Percentiles rank a stretch among this genome's conserved stretches.
Evolutionary conservation across 2,113 vertebrate genomes (phyloP).

Genomic region (Copsychus sechellarum): DNA sequence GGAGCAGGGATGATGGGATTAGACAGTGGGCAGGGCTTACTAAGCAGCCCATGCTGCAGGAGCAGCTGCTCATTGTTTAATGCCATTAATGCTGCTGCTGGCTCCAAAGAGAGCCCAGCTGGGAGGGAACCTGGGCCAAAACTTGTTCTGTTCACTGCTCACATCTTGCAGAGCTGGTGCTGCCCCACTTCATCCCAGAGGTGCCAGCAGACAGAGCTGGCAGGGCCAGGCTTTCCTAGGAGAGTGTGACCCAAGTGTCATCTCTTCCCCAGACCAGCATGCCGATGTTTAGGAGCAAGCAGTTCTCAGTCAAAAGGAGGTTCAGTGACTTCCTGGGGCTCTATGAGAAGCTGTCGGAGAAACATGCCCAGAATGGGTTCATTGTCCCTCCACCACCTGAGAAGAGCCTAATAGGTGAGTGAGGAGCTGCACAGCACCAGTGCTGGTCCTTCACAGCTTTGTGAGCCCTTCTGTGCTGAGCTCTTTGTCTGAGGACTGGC

Average conservation of each 20-base stretch:
- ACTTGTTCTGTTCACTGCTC: neutral
- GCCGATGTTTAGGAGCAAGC: slow-evolving; percentile 89
- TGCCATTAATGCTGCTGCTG: neutral
- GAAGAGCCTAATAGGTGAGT: slow-evolving; percentile 94
- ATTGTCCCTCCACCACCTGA: slow-evolving; percentile 95
- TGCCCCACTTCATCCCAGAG: neutral
- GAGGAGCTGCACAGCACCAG: neutral
- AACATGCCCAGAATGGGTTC: slow-evolving; percentile 89
- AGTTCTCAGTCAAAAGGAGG: slow-evolving; percentile 90
- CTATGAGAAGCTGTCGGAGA: slow-evolving; percentile 93
- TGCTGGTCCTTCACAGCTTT: neutral
- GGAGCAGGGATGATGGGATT: neutral
- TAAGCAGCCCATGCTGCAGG: neutral
- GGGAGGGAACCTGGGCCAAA: neutral
- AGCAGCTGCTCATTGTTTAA: neutral
- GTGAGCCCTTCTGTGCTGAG: neutral
- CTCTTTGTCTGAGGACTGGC: neutral
- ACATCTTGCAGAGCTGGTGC: neutral
- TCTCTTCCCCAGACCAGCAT: slow-evolving; percentile 84
- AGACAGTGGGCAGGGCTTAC: neutral
- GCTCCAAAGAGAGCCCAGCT: neutral
- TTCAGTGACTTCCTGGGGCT: slow-evolving; percentile 98
- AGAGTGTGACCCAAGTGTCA: neutral
- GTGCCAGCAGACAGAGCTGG: neutral
- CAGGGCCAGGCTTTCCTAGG: neutral